A percentile compares a stretch with the other conserved stretches of the same genome.
These are phyloP conservation scores for Pao palembangensis DNA, from an alignment of 2,113 vertebrate genomes.

Conservation along the genomic window DNA sequence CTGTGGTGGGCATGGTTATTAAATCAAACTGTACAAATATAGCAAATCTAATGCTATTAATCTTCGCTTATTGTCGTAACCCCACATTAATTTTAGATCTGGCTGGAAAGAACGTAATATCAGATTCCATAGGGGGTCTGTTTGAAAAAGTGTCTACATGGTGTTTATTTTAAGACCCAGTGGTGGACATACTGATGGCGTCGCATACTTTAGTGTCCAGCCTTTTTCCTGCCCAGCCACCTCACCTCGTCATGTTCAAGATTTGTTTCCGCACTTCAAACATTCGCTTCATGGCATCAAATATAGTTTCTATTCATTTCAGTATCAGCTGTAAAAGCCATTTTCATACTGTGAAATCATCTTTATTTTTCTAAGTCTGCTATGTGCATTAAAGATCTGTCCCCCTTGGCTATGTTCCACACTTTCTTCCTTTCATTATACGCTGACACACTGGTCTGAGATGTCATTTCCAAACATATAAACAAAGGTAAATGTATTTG, in stretches of 20 bases:
- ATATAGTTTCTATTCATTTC: constrained; percentile 3
- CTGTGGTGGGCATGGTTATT: constrained; percentile 47
- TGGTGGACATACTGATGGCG: constrained; percentile 53
- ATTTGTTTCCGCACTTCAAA: constrained; percentile 18
- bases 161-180: constrained; percentile 64
- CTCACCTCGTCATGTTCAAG: constrained; percentile 2
- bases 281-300: neutral
- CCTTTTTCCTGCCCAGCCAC: constrained; percentile 27
- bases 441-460: constrained; percentile 6
- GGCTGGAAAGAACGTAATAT: constrained; percentile 57
- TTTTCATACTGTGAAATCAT: constrained; percentile 14
- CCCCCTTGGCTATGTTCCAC: neutral
- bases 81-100: constrained; percentile 52
- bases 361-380: constrained; percentile 3
- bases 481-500: constrained; percentile 33
- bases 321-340: constrained; percentile 1
- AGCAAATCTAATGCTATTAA: constrained; percentile 63
- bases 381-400: constrained; percentile 6
- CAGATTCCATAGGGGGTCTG: constrained; percentile 54
- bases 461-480: constrained; percentile 16
- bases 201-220: constrained; percentile 45
- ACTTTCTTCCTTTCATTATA: constrained; percentile 17
- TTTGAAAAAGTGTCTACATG: constrained; percentile 53
- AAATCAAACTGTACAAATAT: constrained; percentile 66
- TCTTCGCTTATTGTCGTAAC: constrained; percentile 60